These are phyloP conservation scores for Atrina japonica DNA, from an alignment of 2,888 invertebrate species.

Conservation along the genomic window DNA sequence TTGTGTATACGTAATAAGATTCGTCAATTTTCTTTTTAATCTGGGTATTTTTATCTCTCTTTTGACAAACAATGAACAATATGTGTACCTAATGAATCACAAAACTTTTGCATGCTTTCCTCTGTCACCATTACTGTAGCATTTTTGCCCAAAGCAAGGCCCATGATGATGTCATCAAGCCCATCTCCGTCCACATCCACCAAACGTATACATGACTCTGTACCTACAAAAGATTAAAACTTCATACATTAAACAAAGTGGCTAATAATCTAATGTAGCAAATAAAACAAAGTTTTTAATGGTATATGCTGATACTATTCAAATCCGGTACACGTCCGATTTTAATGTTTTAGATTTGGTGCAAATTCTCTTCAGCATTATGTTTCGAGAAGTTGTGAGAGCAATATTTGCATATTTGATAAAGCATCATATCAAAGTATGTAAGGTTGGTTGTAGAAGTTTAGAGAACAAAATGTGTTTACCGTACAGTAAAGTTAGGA, in stretches of 20 bases:
- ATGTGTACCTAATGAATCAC: constrained; percentile 50
- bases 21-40: no score
- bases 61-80: constrained; percentile 32
- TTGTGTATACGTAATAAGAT: no score
- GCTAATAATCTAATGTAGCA: not conserved
- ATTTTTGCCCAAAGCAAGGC: constrained; percentile 59
- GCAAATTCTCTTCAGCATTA: no score
- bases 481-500: no score
- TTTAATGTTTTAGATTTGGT: no score
- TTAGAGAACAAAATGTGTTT: no score
- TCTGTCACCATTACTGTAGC: constrained; percentile 57
- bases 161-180: constrained; percentile 53
- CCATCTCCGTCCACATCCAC: constrained; percentile 64
- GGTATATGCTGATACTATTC: no score
- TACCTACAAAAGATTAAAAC: constrained; percentile 46
- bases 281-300: not conserved
- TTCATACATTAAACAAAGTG: not conserved
- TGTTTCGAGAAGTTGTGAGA: no score
- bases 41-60: not conserved
- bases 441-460: no score
- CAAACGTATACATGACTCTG: constrained; percentile 67
- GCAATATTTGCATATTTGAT: no score
- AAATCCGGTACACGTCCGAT: no score
- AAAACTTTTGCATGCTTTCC: constrained; percentile 59
- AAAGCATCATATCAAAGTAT: no score